Percentiles rank a stretch among this genome's conserved stretches.
Evolutionary conservation across 2,888 invertebrate genomes (phyloP).

Genomic region (Perizoma affinitatum): DNA sequence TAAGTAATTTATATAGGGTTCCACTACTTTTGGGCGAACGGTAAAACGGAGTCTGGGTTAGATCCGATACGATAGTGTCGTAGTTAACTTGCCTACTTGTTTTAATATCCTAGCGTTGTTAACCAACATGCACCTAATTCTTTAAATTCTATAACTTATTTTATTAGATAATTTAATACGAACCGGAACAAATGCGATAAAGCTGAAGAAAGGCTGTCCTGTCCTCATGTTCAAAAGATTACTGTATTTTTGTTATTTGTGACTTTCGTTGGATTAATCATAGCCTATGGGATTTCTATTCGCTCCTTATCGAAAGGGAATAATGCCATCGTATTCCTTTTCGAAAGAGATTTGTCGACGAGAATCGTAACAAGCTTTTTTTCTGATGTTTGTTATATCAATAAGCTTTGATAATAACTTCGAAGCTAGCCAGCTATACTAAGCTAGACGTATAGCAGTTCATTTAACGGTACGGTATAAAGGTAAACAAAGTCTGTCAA

Average conservation of each 20-base stretch:
- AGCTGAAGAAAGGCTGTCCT: constrained; percentile 1
- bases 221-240: constrained; percentile 7
- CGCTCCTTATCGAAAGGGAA: constrained; percentile 14
- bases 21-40: too few relatives aligned
- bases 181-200: constrained; percentile 4
- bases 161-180: not conserved
- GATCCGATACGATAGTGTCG: too few relatives aligned
- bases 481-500: too few relatives aligned
- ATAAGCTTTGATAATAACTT: not conserved
- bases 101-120: too few relatives aligned
- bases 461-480: too few relatives aligned
- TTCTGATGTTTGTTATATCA: not conserved
- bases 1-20: too few relatives aligned
- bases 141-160: not conserved
- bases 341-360: constrained; percentile 14
- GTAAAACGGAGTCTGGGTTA: too few relatives aligned
- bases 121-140: too few relatives aligned
- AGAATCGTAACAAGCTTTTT: constrained; percentile 1
- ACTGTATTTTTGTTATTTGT: constrained; percentile 12
- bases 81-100: too few relatives aligned
- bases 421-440: too few relatives aligned
- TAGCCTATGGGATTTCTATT: constrained; percentile 16
- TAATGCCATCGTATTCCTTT: constrained; percentile 9
- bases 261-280: constrained; percentile 18
- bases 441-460: too few relatives aligned